These are phyloP conservation scores for Hoplodrina ambigua DNA, from an alignment of 2,888 invertebrate species.

Conservation along the genomic window DNA sequence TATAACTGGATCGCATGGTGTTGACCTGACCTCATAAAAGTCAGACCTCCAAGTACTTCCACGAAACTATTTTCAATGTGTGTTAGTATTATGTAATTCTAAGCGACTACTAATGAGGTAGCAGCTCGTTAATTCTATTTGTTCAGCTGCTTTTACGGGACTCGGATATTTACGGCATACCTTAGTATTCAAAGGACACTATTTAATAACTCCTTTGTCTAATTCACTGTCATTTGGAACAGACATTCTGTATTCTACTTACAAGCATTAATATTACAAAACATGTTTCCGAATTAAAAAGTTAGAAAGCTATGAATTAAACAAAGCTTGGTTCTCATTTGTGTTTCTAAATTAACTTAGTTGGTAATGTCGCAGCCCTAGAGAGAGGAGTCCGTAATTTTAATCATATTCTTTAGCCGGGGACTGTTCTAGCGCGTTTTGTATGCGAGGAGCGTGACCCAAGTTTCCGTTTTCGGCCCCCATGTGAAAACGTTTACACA, in stretches of 20 bases:
- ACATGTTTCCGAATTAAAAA: conserved; percentile 44
- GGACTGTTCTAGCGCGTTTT: conserved; percentile 64
- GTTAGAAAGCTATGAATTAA: conserved; percentile 50
- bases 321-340: conserved; percentile 43
- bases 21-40: conserved; percentile 22
- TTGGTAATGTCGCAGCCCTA: conserved; percentile 45
- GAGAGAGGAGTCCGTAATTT: conserved; percentile 36
- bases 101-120: conserved; percentile 38
- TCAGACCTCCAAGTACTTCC: conserved; percentile 1
- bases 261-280: conserved; percentile 35
- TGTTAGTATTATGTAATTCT: conserved; percentile 35
- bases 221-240: conserved; percentile 4
- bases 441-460: conserved; percentile 84
- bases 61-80: conserved; percentile 31
- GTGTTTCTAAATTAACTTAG: conserved; percentile 55
- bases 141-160: conserved; percentile 30
- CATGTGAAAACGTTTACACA: conserved; percentile 87
- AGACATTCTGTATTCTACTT: conserved; percentile 33
- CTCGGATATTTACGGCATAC: neutral
- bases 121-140: conserved; percentile 34
- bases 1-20: conserved; percentile 34
- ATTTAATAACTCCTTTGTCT: conserved; percentile 31
- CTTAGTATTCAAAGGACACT: conserved; percentile 25
- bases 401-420: conserved; percentile 60
- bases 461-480: conserved; percentile 84